A percentile compares a stretch with the other conserved stretches of the same genome.
Evolutionary conservation across 2,113 vertebrate species (phyloP).

Genomic region (Mirounga angustirostris): DNA sequence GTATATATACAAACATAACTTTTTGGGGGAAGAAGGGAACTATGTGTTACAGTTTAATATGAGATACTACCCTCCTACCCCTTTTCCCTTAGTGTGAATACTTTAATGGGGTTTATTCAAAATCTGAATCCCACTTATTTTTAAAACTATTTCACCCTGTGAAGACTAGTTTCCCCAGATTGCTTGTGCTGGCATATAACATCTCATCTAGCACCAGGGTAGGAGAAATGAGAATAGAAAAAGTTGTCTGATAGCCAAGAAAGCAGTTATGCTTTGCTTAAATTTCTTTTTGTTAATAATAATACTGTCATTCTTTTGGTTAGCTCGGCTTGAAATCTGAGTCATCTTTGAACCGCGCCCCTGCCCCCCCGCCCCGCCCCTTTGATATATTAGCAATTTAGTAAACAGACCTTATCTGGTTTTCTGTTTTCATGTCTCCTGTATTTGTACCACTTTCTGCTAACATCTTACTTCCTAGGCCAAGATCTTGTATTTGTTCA

Average conservation of each 20-base stretch:
- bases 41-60: not conserved
- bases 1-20: not conserved
- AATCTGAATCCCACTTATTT: not conserved
- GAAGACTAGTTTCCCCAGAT: not conserved
- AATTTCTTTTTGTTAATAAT: conserved; percentile 11
- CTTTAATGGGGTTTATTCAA: conserved; percentile 31
- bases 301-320: not conserved
- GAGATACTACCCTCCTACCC: not conserved
- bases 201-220: not conserved
- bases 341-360: not conserved
- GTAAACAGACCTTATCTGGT: conserved; percentile 10
- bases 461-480: conserved; percentile 40
- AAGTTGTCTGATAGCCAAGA: not conserved
- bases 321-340: conserved; percentile 9
- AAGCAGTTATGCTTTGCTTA: not conserved
- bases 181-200: not conserved
- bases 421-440: conserved; percentile 44
- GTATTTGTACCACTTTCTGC: conserved; percentile 23
- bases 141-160: not conserved
- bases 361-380: no score
- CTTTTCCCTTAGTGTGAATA: not conserved
- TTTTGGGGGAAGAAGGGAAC: not conserved
- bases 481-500: not conserved
- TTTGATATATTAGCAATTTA: not conserved
- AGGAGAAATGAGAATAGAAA: conserved; percentile 1